Evolutionary conservation across 2,888 invertebrate species (phyloP), one percentile per base, ranked within the genome.

Genomic region (Hemicrepidius hirtus): DNA sequence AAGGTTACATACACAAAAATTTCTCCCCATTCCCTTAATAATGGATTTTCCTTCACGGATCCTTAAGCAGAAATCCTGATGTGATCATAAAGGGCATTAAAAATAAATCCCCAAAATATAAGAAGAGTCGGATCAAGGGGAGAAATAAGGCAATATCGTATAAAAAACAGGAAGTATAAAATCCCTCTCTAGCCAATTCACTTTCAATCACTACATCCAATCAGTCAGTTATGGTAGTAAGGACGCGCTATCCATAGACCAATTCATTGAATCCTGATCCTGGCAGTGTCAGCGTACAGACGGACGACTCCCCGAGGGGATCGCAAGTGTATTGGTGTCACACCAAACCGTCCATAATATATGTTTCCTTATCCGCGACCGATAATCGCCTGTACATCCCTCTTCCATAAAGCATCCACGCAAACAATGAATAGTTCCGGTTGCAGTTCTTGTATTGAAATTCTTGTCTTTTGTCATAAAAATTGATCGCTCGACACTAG

Each of bases 231-330:
- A 71, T 67, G 66, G 62, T 71, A 37, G 66, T 50, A 71, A 55
- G 71, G 67, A 66, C 71, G 71, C 37, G 60, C 67, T 65, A 60
- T 59, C 64, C 65, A 57, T 71, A 67, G 67, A 71, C 50, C 50
- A 73, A 75, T 67, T 75, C 75, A 75, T 75, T 75, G 75, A 75
- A 73, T 64, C 68, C 73, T 70, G 68, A 74, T 75, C 75, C 72
- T 68, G 71, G 64, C 70, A 55, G 65, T 68, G 73, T 74, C 75
- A 75, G 71, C 68, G 65, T 71, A 60, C 62, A 74, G 73, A 75
- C 73, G 73, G 53, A 71, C 68, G 63, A 75, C 65, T 66, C 73
- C 63, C 75, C 35, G 16, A 71, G 37, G 72, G 71, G 55, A 68
- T 68, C 67, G 55, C 65, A 71, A 74, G 71, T 75, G 66, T 71